Evolutionary conservation across 2,888 invertebrate genomes (phyloP).

Genomic region (Drosophila nigricruria): DNA sequence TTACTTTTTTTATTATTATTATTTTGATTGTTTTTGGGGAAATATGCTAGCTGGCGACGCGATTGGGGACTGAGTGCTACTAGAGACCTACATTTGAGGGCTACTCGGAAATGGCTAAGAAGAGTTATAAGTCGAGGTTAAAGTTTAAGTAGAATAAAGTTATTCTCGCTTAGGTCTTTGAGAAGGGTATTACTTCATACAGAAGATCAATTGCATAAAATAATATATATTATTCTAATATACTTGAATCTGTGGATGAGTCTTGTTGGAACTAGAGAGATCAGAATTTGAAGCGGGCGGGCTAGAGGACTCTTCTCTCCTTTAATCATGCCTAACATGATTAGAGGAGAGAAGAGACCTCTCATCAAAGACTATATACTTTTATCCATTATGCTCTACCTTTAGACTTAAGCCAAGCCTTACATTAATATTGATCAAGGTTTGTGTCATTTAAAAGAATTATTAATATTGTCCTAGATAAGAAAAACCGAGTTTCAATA

Average conservation of each 20-base stretch:
- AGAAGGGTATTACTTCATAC: not conserved
- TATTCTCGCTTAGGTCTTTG: not conserved
- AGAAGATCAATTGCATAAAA: not conserved
- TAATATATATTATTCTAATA: not conserved
- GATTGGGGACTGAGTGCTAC: slow-evolving; percentile 13
- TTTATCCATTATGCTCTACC: not conserved
- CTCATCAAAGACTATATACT: not conserved
- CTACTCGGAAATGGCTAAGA: not conserved
- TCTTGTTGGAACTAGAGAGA: not conserved
- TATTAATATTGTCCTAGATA: not conserved
- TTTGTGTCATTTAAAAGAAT: no score
- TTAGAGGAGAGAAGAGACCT: not conserved
- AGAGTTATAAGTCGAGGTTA: not conserved
- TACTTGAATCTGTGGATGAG: no score
- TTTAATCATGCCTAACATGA: no score
- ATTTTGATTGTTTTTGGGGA: slow-evolving; percentile 40
- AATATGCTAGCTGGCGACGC: slow-evolving; percentile 48
- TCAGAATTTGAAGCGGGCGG: not conserved
- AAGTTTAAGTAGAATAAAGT: not conserved
- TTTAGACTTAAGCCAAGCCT: no score
- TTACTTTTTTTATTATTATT: slow-evolving; percentile 7
- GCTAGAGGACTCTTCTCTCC: no score
- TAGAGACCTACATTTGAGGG: slow-evolving; percentile 42
- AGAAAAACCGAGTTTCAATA: not conserved
- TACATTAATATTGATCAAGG: no score